Evolutionary conservation across 2,797 vertebrate genomes (phyloP).

Genomic region (Florisuga fusca): DNA sequence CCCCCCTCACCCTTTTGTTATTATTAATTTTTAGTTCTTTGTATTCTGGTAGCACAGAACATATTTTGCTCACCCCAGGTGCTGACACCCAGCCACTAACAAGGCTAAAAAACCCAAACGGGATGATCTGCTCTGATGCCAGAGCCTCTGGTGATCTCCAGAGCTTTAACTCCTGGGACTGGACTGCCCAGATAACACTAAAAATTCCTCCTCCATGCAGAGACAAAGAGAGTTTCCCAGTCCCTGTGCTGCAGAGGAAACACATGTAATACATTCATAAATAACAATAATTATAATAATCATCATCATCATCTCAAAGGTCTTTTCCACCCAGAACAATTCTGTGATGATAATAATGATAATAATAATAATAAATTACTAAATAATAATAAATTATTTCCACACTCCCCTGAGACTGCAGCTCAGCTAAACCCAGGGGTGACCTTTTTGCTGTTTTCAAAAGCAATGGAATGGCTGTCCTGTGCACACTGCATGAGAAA

Average conservation of each 20-base stretch:
- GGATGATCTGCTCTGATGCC: not conserved
- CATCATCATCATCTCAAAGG: no score
- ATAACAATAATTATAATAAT: no score
- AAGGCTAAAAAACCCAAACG: not conserved
- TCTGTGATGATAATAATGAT: no score
- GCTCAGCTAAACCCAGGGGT: not conserved
- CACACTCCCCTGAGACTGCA: no score
- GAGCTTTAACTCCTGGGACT: not conserved
- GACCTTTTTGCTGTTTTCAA: not conserved
- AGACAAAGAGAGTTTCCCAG: not conserved
- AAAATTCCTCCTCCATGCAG: not conserved
- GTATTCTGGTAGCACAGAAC: not conserved
- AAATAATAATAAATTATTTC: no score
- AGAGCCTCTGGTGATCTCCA: accelerated
- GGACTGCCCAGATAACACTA: not conserved
- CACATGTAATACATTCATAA: no score
- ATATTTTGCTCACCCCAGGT: not conserved
- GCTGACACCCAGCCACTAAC: not conserved
- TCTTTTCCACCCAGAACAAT: no score
- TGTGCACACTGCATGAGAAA: accelerated
- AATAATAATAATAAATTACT: no score
- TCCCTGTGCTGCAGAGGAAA: not conserved
- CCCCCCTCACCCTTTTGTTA: no score
- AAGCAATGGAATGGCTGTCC: not conserved
- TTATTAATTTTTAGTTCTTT: not conserved